phyloP scores from a whole-genome alignment of 1,140 invertebrate species.

The Chironomus striatipennis region DNA sequence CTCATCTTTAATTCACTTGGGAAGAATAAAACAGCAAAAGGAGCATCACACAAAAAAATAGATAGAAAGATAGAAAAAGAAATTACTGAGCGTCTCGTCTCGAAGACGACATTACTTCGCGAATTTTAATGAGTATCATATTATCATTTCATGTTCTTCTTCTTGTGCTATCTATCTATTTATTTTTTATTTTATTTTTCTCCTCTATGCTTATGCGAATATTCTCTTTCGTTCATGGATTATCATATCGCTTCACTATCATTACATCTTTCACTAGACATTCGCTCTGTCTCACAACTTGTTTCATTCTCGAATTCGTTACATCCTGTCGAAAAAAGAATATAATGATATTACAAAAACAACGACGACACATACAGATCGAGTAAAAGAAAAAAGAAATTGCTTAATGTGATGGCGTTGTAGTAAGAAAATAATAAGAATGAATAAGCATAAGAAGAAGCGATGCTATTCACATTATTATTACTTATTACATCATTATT shows the following conservation, averaged over 20 bases:
- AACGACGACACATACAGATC: too few species aligned
- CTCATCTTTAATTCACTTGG: background rate
- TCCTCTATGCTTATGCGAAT: too few species aligned
- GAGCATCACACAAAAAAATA: background rate
- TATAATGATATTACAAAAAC: background rate
- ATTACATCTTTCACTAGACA: background rate
- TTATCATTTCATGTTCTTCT: background rate
- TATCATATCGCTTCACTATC: background rate
- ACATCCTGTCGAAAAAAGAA: background rate
- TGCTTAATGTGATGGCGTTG: background rate
- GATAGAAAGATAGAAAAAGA: background rate
- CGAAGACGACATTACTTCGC: slow-evolving; percentile 20
- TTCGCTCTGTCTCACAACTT: background rate
- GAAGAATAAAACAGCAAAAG: background rate
- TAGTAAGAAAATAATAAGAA: background rate
- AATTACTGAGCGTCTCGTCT: background rate
- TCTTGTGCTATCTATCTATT: background rate
- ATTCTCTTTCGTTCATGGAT: too few species aligned
- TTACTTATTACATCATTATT: slow-evolving; percentile 15
- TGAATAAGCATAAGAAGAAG: too few species aligned
- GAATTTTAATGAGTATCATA: slow-evolving; percentile 24
- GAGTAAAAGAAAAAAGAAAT: background rate
- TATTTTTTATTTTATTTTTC: background rate
- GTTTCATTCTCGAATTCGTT: background rate
- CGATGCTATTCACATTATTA: background rate